Evolutionary conservation across 2,113 vertebrate genomes (phyloP), one percentile per base, ranked within the genome.

Genomic region (Perca flavescens): DNA sequence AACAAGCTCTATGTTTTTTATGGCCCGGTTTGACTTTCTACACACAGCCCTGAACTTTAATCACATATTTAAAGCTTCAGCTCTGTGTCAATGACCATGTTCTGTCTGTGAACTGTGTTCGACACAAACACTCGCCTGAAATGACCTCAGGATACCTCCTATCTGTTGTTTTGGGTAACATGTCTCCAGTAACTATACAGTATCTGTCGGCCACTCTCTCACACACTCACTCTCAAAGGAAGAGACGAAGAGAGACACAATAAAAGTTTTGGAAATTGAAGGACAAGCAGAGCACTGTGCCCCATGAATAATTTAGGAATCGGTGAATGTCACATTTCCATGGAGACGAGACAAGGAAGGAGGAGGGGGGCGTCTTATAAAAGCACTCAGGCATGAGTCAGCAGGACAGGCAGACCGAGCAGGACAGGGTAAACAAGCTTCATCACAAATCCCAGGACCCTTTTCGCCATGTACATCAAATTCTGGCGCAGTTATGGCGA

Each of bases 381-480:
- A 34, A 56, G 52, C 19, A 62, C 8, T 66, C 69, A 67, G 75
- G 19, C 6, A 47, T 49, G 64, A 68, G 34, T 61, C 49, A 63
- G 62, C 73, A 77, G 46, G 19, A 49, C 10, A 80, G 52, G 31
- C 66, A 79, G 73, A 63, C 43, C 0, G 54, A 84, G 80, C 54
- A 77, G 57, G 28, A 74, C 49, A 36, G 36, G 21, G 28, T 14
- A 57, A 74, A 80, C 67, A 43, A 80, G 68, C 75, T 13, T 34
- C 58, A 28, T 46, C 40, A 19, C 31, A 15, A 52, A 71, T 47
- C 75, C 56, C 60, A 50, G 64, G n/a, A 68, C 54, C 7, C 1
- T 69, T 77, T 62, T 71, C 53, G 11, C 13, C 47, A 95, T 95
- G 94, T 94, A 94, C 17, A 86, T 95, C 13, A 93, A 94, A 88